phyloP scores from a whole-genome alignment of 2,113 vertebrate genomes.

The Genyomyrus donnyi region DNA sequence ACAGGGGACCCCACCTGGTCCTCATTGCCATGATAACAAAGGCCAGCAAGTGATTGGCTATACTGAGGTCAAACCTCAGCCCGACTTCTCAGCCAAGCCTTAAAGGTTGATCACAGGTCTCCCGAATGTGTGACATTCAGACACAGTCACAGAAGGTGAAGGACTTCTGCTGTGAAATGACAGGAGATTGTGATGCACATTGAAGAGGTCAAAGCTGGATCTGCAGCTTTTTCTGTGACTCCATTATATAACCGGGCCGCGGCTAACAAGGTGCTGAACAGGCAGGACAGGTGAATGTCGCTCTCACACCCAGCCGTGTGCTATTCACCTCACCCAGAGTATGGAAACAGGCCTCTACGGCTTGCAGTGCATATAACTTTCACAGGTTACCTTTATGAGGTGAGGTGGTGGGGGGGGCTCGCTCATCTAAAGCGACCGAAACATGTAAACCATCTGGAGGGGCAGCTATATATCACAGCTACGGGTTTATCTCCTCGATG shows the following conservation, averaged over 20 bases:
- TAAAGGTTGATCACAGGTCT: not conserved
- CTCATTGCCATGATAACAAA: not conserved
- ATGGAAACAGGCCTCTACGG: not conserved
- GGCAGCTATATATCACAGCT: slow-evolving; percentile 12
- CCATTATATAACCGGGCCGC: slow-evolving; percentile 27
- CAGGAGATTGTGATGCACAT: not conserved
- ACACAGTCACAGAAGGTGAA: not conserved
- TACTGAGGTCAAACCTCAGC: not conserved
- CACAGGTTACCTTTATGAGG: not conserved
- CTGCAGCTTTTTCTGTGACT: slow-evolving; percentile 31
- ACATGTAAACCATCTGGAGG: slow-evolving; percentile 22
- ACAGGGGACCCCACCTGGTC: not conserved
- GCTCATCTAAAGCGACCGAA: not conserved
- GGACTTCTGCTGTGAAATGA: not conserved
- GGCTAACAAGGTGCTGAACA: slow-evolving; percentile 6
- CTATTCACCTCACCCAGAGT: not conserved
- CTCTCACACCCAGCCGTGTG: slow-evolving; percentile 13
- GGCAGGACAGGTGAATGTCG: not conserved
- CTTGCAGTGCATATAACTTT: not conserved
- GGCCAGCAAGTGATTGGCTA: not conserved
- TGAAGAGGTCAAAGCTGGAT: slow-evolving; percentile 35
- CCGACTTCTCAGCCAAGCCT: not conserved
- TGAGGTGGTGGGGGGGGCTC: not conserved
- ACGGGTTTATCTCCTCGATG: slow-evolving; percentile 11
- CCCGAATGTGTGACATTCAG: not conserved